Evolutionary conservation across 2,888 invertebrate genomes (phyloP), one percentile per base, ranked within the genome.

Genomic region (Tetrapedia diversipes): DNA sequence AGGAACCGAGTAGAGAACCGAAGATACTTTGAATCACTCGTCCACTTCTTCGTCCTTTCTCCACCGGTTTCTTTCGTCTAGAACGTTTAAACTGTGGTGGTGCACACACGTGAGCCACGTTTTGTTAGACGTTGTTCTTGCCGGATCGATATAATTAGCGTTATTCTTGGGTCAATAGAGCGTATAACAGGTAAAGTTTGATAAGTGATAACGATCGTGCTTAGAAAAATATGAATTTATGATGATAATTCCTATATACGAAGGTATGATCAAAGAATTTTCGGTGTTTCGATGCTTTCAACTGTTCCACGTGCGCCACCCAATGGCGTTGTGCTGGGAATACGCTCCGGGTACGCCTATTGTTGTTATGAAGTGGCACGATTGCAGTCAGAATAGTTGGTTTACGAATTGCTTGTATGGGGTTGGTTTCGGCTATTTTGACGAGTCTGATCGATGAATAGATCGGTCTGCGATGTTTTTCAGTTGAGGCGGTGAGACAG

Each of bases 241-340:
- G n/a, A n/a, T n/a, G n/a, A n/a, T n/a, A n/a, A n/a, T n/a, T n/a
- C n/a, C n/a, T n/a, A n/a, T n/a, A n/a, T n/a, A n/a, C n/a, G n/a
- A n/a, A n/a, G n/a, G n/a, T n/a, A n/a, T n/a, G n/a, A 41, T 51
- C 66, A 22, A 37, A 53, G 34, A 53, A 67, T 41, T 61, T 60
- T 59, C 56, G 24, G 34, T 39, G 43, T 45, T 57, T 45, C 49
- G 45, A 45, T 43, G 34, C 29, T 14, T 10, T 16, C 32, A 10
- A 41, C 16, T 8, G 37, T 29, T 14, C n/a, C n/a, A n/a, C 34
- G 22, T 32, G 16, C 37, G 24, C 19, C 14, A 41, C n/a, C 29
- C 11, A 70, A 70, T 61, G 47, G 47, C 29, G 32, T 49, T 49
- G 32, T 14, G 27, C 16, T 43, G 11, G 34, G 32, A 27, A 10